Evolutionary conservation across 2,113 vertebrate species (phyloP), one percentile per base, ranked within the genome.

Genomic region (Bos javanicus): DNA sequence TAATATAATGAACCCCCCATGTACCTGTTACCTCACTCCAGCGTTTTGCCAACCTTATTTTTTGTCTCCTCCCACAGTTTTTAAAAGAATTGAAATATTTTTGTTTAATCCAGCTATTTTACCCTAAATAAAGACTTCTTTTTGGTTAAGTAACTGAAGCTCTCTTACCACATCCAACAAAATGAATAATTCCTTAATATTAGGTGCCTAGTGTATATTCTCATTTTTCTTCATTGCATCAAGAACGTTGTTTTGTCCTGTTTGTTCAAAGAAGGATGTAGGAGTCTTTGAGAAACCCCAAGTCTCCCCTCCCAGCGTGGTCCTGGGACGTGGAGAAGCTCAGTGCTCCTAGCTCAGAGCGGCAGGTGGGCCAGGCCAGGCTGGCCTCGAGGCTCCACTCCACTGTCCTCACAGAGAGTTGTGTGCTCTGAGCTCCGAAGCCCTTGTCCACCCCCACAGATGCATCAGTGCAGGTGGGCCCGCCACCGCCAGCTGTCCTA

Each of bases 111-210:
- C 62, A 74, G 83, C 33, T 54, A 43, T 8, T 93, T 87, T 88
- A 83, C n/a, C 48, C 91, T 64, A n/a, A 94, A 74, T 81, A 57
- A 67, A 87, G 82, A 21, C n/a, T 76, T 93, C 67, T 50, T 59
- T 52, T 81, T 43, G 23, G 43, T 94, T 97, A 39, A 26, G 0
- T 87, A 92, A 90, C 81, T 50, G 36, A 33, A 50, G 3, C 54
- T 39, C 17, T 88, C 46, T 87, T 71, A 81, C 33, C 71, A 46
- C 4, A 59, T 25, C 80, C 48, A 89, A 33, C 87, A 91, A 36
- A 74, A 81, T 33, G 43, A 76, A 5, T 33, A 36, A n/a, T 92
- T 76, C n/a, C 56, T 60, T 88, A 50, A n/a, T n/a, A 67, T n/a
- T 21, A 85, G 5, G 30, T 62, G 88, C 57, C n/a, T 62, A 15